A percentile compares a stretch with the other conserved stretches of the same genome.
phyloP scores from a whole-genome alignment of 2,113 vertebrate genomes.

The Oryzias woworae region DNA sequence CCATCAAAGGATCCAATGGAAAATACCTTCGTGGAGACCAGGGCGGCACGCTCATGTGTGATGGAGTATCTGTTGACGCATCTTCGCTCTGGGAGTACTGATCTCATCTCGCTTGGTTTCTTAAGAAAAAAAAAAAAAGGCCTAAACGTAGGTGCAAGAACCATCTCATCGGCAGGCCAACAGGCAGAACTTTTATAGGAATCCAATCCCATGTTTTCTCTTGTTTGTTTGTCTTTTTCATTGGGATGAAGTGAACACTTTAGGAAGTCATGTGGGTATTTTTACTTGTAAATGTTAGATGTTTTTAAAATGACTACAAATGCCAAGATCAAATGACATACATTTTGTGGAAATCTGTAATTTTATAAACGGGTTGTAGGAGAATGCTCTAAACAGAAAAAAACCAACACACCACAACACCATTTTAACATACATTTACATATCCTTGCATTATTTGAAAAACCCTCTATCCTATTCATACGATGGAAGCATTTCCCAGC shows the following conservation, averaged over 20 bases:
- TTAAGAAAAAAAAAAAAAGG: background rate
- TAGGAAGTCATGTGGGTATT: slow-evolving; percentile 21
- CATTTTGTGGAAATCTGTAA: slow-evolving; percentile 16
- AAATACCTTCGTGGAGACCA: slow-evolving; percentile 92
- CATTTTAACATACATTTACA: no score
- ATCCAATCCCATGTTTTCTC: slow-evolving; percentile 19
- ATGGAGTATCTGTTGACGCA: slow-evolving; percentile 75
- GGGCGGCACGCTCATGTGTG: slow-evolving; percentile 87
- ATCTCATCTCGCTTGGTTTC: slow-evolving; percentile 34
- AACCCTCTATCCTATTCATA: no score
- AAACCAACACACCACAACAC: slow-evolving; percentile 1
- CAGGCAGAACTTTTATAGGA: slow-evolving; percentile 46
- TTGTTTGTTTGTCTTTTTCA: slow-evolving; percentile 25
- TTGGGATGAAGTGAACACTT: slow-evolving; percentile 32
- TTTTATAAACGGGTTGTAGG: slow-evolving; percentile 10
- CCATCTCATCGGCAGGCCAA: slow-evolving; percentile 32
- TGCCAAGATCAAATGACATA: slow-evolving; percentile 46
- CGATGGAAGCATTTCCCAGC: no score
- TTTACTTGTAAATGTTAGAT: slow-evolving; percentile 34
- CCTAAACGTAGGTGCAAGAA: slow-evolving; percentile 25
- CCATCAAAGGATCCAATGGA: slow-evolving; percentile 86
- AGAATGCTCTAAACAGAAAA: slow-evolving; percentile 2
- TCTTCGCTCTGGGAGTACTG: slow-evolving; percentile 93
- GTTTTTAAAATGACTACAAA: slow-evolving; percentile 44
- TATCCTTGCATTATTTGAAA: no score